Evolutionary conservation across 2,888 invertebrate genomes (phyloP).

Genomic region (Podotricha telesiphe): DNA sequence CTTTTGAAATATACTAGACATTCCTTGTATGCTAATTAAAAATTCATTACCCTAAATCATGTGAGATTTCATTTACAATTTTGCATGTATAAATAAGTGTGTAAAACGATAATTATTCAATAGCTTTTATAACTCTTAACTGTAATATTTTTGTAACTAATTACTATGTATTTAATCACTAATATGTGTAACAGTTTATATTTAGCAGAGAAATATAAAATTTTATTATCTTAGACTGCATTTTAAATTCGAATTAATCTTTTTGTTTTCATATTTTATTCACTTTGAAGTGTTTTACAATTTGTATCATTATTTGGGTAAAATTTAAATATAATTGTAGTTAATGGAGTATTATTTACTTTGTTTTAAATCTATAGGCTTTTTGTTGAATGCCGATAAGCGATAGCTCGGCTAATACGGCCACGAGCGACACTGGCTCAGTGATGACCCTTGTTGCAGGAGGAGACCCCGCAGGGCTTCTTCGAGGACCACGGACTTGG

Average conservation of each 20-base stretch:
- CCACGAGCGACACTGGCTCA: slow-evolving; percentile 82
- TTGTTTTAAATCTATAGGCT: not conserved
- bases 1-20: not conserved
- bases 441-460: slow-evolving; percentile 90
- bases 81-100: slow-evolving; percentile 17
- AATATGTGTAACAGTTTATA: slow-evolving; percentile 17
- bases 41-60: slow-evolving; percentile 4
- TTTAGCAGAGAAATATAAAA: slow-evolving; percentile 16
- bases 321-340: not conserved
- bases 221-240: slow-evolving; percentile 17
- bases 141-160: slow-evolving; percentile 3
- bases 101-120: slow-evolving; percentile 5
- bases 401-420: slow-evolving; percentile 69
- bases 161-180: not conserved
- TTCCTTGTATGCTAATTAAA: slow-evolving; percentile 10
- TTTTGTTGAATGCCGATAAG: slow-evolving; percentile 61
- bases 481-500: slow-evolving; percentile 99
- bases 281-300: not conserved
- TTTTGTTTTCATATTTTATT: not conserved
- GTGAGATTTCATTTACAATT: slow-evolving; percentile 12
- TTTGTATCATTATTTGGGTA: not conserved
- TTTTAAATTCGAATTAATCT: slow-evolving; percentile 18
- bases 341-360: not conserved
- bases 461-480: slow-evolving; percentile 99
- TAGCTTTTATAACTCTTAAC: slow-evolving; percentile 10